phyloP scores from a whole-genome alignment of 2,797 vertebrate genomes.

The Clarias pachynema region DNA sequence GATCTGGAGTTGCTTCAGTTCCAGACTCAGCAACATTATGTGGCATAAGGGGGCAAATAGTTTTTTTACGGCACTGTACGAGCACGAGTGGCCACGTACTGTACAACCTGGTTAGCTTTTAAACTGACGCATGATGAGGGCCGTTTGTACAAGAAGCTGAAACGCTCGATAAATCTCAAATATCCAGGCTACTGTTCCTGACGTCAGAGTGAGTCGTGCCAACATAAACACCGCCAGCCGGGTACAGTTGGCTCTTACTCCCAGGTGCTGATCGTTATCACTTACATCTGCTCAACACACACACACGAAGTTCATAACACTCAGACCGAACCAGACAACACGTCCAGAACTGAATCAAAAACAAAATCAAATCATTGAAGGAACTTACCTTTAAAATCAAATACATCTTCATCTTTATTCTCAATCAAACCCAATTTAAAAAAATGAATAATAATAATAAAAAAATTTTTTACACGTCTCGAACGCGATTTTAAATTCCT shows the following conservation, averaged over 20 bases:
- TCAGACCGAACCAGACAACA: conserved; percentile 9
- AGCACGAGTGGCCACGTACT: not conserved
- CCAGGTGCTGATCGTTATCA: not conserved
- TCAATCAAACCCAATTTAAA: not conserved
- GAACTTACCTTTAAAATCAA: not conserved
- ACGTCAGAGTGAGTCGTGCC: not conserved
- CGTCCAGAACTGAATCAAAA: conserved; percentile 14
- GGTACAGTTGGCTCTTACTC: not conserved
- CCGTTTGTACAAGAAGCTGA: not conserved
- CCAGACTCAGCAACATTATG: too few relatives aligned
- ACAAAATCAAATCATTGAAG: not conserved
- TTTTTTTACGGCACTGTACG: too few relatives aligned
- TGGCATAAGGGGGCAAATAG: too few relatives aligned
- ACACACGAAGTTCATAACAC: conserved; percentile 40
- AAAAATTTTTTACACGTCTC: conserved; percentile 3
- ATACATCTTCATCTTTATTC: conserved; percentile 1
- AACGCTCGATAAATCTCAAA: not conserved
- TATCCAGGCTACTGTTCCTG: not conserved
- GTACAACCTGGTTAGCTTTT: not conserved
- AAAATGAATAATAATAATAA: too few relatives aligned
- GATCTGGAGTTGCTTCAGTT: too few relatives aligned
- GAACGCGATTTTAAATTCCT: not conserved
- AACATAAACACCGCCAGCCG: not conserved
- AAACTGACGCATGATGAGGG: not conserved
- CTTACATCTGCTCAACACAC: conserved; percentile 30